Percentiles rank a stretch among this genome's conserved stretches.
Conservation (phyloP, 2,797 vertebrate genomes). For the Sebastes nivosus region DNA sequence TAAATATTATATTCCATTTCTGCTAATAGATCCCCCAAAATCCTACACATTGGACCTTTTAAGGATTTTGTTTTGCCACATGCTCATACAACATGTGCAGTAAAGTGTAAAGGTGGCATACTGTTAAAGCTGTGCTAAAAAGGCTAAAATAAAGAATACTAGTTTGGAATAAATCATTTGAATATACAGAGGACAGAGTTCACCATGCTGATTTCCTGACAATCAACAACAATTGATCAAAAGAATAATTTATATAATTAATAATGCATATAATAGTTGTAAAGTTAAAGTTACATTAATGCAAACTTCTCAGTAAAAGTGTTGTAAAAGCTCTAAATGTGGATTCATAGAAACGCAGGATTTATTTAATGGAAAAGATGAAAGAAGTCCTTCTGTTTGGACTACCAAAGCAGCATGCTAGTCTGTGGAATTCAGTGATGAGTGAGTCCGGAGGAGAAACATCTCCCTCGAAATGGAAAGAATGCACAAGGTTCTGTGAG, state of each 20-base stretch:
- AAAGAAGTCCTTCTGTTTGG: background rate
- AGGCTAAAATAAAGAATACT: background rate
- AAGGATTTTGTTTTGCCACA: no score
- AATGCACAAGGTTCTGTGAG: background rate
- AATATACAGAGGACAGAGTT: background rate
- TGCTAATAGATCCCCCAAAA: no score
- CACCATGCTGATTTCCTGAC: background rate
- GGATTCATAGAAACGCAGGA: background rate
- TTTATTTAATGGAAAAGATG: background rate
- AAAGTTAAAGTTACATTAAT: background rate
- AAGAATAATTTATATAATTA: background rate
- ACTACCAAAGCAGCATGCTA: background rate
- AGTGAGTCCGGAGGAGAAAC: background rate
- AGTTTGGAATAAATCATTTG: no score
- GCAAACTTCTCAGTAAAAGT: background rate
- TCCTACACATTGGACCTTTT: no score
- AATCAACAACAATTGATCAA: background rate
- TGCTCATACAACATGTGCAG: no score
- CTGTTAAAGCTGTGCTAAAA: background rate
- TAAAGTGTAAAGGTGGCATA: background rate
- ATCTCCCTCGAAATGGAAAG: slow-evolving; percentile 24
- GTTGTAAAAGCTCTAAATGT: background rate
- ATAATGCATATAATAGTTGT: background rate
- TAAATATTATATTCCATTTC: no score
- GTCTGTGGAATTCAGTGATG: background rate